Base-by-base conservation (phyloP, 2,797 vertebrate species). In the Lophotriccus pileatus region DNA sequence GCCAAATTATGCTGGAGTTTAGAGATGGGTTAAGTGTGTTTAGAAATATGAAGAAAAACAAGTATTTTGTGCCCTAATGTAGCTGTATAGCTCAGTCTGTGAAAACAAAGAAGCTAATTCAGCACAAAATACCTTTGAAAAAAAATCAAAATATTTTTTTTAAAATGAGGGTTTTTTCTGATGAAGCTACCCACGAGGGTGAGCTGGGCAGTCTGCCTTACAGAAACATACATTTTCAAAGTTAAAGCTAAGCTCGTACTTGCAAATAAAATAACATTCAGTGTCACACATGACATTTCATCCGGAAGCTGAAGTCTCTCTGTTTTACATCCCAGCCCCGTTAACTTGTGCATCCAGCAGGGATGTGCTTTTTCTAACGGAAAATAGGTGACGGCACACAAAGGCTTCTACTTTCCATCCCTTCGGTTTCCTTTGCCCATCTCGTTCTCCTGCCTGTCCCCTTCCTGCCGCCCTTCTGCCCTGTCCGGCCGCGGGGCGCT, bases 281-380 rank as follows among this genome's bases (percentile, higher is more conserved):
- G 13, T 28, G 32, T 66, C 47, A 32, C 7, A 1, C 3, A 0
- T 25, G 24, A 8, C 11, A 8, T 27, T 79, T 68, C 46, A 15
- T 6, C 12, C 41, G 41, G 62, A 55, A 78, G 62, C 16, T 3
- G 25, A 12, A 39, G 28, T 30, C 25, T 79, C 16, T 4, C 3
- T 0, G 9, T 18, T 67, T 56, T n/a, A 24, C 1, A 1, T 59
- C 62, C 27, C 22, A 15, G n/a, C 34, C 19, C 14, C 3, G 41
- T 59, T 52, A 41, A 18, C 16, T 18, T 14, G 11, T 36, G 23
- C 70, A 5, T 55, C 17, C 36, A 13, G 39, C 37, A 22, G 22
- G 10, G 59, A 18, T 12, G 6, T 15, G 32, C 20, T 43, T 47
- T 62, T 50, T n/a, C 44, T 10, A 17, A 14, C 23, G 52, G 59